A percentile compares a stretch with the other conserved stretches of the same genome.
phyloP scores from a whole-genome alignment of 2,888 invertebrate genomes.

The Eilema depressum region DNA sequence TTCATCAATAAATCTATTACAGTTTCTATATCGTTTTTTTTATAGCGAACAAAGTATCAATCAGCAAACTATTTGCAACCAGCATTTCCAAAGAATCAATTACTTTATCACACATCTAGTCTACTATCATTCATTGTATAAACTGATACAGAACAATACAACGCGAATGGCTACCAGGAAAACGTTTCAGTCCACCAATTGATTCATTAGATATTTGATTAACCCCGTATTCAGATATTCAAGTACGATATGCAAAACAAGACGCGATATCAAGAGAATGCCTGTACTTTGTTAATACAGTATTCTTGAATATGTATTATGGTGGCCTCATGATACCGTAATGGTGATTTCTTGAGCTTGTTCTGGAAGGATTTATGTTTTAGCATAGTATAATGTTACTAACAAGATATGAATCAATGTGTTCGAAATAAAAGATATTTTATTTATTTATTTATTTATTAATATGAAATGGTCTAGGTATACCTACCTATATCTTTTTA shows the following conservation, averaged over 20 bases:
- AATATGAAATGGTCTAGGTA: background rate
- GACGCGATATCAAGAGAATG: constrained; percentile 62
- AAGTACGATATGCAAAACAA: constrained; percentile 74
- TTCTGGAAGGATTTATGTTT: background rate
- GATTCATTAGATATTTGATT: constrained; percentile 82
- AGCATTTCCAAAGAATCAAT: constrained; percentile 37
- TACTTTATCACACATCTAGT: constrained; percentile 38
- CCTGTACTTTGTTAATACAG: background rate
- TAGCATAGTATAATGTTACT: too few species aligned
- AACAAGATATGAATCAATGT: too few species aligned
- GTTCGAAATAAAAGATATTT: too few species aligned
- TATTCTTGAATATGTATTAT: constrained; percentile 1
- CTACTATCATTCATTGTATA: constrained; percentile 26
- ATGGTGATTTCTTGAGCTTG: background rate
- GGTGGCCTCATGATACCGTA: background rate
- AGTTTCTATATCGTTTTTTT: background rate
- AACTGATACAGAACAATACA: constrained; percentile 36
- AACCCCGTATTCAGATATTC: constrained; percentile 69
- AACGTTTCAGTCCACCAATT: constrained; percentile 65
- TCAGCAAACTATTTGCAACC: background rate
- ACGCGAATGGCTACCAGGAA: constrained; percentile 53
- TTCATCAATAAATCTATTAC: constrained; percentile 6
- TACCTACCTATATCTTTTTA: background rate
- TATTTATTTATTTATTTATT: too few species aligned
- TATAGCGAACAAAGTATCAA: background rate